phyloP scores from a whole-genome alignment of 2,113 vertebrate genomes.

The Parotia lawesii region DNA sequence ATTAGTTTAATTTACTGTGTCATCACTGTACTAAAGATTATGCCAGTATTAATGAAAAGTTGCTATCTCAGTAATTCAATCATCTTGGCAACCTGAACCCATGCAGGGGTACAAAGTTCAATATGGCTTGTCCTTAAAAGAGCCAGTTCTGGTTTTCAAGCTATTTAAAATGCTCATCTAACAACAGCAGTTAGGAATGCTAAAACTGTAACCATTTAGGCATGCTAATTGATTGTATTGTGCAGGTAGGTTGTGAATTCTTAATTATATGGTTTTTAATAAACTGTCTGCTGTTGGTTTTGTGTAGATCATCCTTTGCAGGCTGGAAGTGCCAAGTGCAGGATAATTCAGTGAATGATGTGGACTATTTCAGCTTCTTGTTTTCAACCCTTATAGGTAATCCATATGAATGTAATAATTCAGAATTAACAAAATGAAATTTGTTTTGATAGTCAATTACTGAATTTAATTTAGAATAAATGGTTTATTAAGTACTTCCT shows the following conservation, averaged over 20 bases:
- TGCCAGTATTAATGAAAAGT: not conserved
- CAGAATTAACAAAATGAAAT: constrained; percentile 13
- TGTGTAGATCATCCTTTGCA: constrained; percentile 87
- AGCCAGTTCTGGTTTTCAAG: not conserved
- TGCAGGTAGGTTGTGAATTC: constrained; percentile 6
- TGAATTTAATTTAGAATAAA: constrained; percentile 1
- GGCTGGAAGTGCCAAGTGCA: constrained; percentile 83
- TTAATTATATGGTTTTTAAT: constrained; percentile 23
- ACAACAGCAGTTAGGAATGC: not conserved
- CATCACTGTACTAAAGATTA: not conserved
- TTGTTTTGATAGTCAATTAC: not conserved
- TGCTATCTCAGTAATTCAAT: not conserved
- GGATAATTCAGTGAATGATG: constrained; percentile 83
- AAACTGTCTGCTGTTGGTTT: constrained; percentile 47
- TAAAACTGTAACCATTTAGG: not conserved
- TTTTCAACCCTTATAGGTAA: constrained; percentile 93
- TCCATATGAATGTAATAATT: constrained; percentile 24
- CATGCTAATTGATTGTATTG: constrained; percentile 11
- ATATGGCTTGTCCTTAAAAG: not conserved
- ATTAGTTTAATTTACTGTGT: not conserved
- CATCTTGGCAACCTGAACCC: not conserved
- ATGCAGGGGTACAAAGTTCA: not conserved
- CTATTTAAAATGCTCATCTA: not conserved
- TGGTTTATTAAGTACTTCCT: constrained; percentile 5
- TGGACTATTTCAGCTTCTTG: constrained; percentile 97